Percentiles rank a stretch among this genome's conserved stretches.
phyloP scores from a whole-genome alignment of 2,888 invertebrate genomes.

The Aspidiotus destructor region DNA sequence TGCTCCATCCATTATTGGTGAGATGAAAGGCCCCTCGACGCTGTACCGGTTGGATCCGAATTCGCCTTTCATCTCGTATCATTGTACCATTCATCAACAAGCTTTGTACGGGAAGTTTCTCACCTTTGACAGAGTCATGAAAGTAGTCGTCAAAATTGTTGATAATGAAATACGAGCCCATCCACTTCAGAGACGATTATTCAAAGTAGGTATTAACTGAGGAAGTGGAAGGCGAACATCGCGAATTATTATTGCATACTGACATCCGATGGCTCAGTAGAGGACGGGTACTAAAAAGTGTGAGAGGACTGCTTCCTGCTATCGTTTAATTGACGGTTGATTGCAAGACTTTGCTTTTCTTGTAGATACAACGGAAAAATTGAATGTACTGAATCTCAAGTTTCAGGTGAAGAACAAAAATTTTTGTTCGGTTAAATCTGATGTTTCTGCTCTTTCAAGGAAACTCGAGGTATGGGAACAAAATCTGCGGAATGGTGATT shows the following conservation, averaged over 20 bases:
- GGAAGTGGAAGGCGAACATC: neutral
- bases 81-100: constrained; percentile 25
- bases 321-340: no score
- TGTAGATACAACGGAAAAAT: no score
- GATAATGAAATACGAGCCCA: constrained; percentile 14
- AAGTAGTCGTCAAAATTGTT: constrained; percentile 14
- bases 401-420: no score
- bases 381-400: no score
- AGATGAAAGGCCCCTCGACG: neutral
- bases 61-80: constrained; percentile 15
- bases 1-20: neutral
- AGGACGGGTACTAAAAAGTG: no score
- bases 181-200: constrained; percentile 12
- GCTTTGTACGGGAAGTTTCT: constrained; percentile 13
- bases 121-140: neutral
- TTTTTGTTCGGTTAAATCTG: no score
- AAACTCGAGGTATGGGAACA: no score
- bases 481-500: no score
- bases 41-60: neutral
- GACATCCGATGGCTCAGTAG: neutral
- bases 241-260: neutral
- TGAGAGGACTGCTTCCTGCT: no score
- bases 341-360: no score
- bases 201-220: constrained; percentile 22
- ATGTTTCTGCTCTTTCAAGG: no score